These are phyloP conservation scores for Tupaia tana DNA, from an alignment of 2,113 vertebrate genomes.

Conservation along the genomic window DNA sequence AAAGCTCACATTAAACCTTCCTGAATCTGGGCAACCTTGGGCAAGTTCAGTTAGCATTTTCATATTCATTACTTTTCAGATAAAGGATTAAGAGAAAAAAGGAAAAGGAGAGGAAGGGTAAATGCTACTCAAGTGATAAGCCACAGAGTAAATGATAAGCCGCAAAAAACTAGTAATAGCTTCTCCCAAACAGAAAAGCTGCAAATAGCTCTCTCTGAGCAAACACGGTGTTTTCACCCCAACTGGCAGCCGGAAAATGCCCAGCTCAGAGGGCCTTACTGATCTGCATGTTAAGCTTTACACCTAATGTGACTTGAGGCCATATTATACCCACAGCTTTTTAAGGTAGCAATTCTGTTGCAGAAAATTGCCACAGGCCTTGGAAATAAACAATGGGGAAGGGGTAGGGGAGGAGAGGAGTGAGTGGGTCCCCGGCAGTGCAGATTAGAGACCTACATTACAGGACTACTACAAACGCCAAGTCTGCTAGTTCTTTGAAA, in stretches of 20 bases:
- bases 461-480: background rate
- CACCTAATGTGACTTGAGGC: background rate
- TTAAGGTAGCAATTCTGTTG: background rate
- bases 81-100: slow-evolving; percentile 21
- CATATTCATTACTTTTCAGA: slow-evolving; percentile 28
- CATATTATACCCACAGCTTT: background rate
- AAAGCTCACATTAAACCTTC: background rate
- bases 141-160: background rate
- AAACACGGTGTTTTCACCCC: background rate
- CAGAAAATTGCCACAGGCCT: background rate
- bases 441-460: background rate
- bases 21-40: background rate
- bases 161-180: background rate
- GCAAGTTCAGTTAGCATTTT: slow-evolving; percentile 40
- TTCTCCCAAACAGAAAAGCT: background rate
- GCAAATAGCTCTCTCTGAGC: background rate
- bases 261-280: background rate
- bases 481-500: background rate
- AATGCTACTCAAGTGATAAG: background rate
- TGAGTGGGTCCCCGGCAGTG: no score
- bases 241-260: background rate
- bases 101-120: background rate
- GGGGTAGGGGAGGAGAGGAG: background rate
- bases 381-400: background rate
- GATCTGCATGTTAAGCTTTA: background rate